Evolutionary conservation across 1,140 invertebrate species (phyloP).

Genomic region (Olivierus martensii): DNA sequence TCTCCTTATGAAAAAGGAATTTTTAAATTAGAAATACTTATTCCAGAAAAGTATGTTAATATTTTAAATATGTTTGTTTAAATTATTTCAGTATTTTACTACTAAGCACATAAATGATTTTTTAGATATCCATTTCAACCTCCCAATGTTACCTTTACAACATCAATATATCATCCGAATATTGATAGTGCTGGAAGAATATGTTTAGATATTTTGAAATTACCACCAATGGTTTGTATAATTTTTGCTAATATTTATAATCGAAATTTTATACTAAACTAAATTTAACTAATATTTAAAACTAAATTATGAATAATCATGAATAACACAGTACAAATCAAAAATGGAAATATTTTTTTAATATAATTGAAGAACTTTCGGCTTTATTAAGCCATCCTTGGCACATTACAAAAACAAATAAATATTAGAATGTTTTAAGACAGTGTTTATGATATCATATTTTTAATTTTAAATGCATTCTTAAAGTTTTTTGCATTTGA

Average conservation of each 20-base stretch:
- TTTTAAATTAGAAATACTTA: slow-evolving; percentile 94
- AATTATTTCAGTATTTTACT: too few species aligned
- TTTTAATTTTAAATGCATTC: too few species aligned
- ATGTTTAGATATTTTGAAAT: slow-evolving; percentile 86
- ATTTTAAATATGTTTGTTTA: too few species aligned
- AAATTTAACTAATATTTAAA: background rate
- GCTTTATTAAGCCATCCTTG: too few species aligned
- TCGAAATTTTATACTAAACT: background rate
- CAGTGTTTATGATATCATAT: background rate
- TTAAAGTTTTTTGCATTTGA: too few species aligned
- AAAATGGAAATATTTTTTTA: too few species aligned
- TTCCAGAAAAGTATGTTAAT: slow-evolving; percentile 63
- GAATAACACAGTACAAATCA: too few species aligned
- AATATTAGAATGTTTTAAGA: background rate
- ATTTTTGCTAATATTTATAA: background rate
- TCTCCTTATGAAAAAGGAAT: slow-evolving; percentile 97
- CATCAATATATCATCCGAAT: slow-evolving; percentile 91
- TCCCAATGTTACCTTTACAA: slow-evolving; percentile 44
- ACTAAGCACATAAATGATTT: too few species aligned
- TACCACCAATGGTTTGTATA: slow-evolving; percentile 42
- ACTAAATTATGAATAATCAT: background rate
- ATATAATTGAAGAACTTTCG: too few species aligned
- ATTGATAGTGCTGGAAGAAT: slow-evolving; percentile 76
- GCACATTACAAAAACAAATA: too few species aligned
- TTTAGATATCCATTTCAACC: slow-evolving; percentile 58